Evolutionary conservation across 53 echinoderm and acorn worm species (phyloP), one percentile per base, ranked within the genome.

Genomic region (Stichopus horrens): DNA sequence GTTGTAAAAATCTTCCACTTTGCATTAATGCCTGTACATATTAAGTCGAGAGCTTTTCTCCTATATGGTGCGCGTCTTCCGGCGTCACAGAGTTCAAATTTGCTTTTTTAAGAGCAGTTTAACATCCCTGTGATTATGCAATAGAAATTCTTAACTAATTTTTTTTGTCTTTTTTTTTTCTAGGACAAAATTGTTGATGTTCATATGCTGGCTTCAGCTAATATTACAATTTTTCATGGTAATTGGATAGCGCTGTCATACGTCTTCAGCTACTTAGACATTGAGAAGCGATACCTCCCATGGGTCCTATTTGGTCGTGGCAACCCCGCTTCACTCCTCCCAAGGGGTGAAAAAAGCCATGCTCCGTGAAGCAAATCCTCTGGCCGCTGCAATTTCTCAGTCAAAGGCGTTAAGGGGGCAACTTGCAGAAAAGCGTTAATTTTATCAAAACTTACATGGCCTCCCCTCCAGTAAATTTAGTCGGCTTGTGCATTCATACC

Each of bases 141-240:
- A 37, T 37, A 37, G 2, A 37, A 37, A 37, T 37, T 37, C 37
- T 37, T 37, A 37, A 37, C 37, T 37, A 37, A 37, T 37, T 37
- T 37, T 37, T n/a, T n/a, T n/a, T n/a, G n/a, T n/a, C n/a, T n/a
- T n/a, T n/a, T n/a, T n/a, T 37, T 37, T 37, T 54, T 79, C 79
- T 79, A 53, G 79, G 55, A 79, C 79, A 79, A 79, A 37, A 79
- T 79, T 79, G 79, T n/a, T 8, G 79, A 79, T 79, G 18, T 79
- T 79, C 52, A 52, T 5, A 51, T 52, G 63, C 16, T 13, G 23
- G 55, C 79, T 55, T 53, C 54, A 52, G 18, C 79, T 79, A 79
- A 79, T 54, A 79, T 79, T 53, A 79, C 79, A 79, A 79, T 53
- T 79, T 79, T 53, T 79, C 7, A 10, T 18, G 51, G 79, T 79